Conservation (phyloP, 2,888 invertebrate species). For the Thera britannica region DNA sequence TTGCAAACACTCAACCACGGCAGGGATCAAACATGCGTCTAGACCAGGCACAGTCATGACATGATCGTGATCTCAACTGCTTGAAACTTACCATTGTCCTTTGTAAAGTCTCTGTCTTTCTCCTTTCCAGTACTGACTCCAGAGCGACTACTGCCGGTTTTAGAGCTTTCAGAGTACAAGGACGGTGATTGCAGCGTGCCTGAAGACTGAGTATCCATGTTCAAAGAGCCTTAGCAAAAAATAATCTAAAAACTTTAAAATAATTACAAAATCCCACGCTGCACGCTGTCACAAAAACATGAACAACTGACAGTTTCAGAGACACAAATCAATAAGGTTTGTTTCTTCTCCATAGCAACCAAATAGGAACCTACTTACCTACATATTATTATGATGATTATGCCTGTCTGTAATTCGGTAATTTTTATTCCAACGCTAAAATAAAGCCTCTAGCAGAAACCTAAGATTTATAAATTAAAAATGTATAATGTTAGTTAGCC, state of each 20-base stretch:
- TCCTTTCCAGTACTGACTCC: conserved; percentile 46
- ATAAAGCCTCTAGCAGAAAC: no score
- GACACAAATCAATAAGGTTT: conserved; percentile 3
- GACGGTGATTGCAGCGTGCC: conserved; percentile 66
- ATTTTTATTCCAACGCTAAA: no score
- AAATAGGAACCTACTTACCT: not conserved
- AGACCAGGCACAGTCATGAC: no score
- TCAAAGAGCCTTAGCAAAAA: not conserved
- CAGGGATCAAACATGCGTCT: no score
- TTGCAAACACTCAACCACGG: no score
- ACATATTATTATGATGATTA: no score
- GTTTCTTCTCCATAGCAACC: conserved; percentile 17
- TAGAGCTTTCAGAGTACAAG: conserved; percentile 62
- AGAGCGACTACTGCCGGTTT: conserved; percentile 61
- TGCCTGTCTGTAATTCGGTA: not conserved
- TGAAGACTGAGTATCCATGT: conserved; percentile 41
- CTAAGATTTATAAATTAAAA: no score
- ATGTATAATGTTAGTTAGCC: no score
- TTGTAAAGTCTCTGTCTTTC: conserved; percentile 63
- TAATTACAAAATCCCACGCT: conserved; percentile 2
- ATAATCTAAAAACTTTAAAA: conserved; percentile 17
- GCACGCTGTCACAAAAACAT: conserved; percentile 1
- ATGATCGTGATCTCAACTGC: not conserved
- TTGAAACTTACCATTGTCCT: conserved; percentile 64
- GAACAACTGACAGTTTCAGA: not conserved